These are phyloP conservation scores for Dendrolimus punctatus DNA, from an alignment of 1,140 invertebrate genomes.

Conservation along the genomic window DNA sequence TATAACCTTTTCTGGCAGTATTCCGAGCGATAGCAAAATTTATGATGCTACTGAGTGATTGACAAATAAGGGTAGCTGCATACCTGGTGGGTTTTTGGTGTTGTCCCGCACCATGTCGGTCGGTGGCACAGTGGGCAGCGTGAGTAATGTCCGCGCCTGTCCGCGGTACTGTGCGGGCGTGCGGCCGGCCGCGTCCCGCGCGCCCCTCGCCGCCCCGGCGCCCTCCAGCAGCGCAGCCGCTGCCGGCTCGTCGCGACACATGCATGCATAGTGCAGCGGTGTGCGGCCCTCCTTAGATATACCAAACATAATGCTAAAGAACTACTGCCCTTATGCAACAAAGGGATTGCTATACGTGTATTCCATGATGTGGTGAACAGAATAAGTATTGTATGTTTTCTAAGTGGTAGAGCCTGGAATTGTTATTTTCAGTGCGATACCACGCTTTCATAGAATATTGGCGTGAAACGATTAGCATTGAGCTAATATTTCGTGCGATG, in stretches of 20 bases:
- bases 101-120: slow-evolving; percentile 36
- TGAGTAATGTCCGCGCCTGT: slow-evolving; percentile 72
- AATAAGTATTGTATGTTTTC: no score
- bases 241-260: slow-evolving; percentile 75
- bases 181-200: slow-evolving; percentile 78
- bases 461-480: no score
- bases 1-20: no score
- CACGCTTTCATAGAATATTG: no score
- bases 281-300: slow-evolving; percentile 75
- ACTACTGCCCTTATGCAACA: no score
- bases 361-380: no score
- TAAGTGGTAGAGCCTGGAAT: no score
- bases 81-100: slow-evolving; percentile 34
- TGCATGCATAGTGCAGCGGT: slow-evolving; percentile 85
- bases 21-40: no score
- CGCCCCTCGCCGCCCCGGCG: slow-evolving; percentile 78
- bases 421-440: no score
- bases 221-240: slow-evolving; percentile 78
- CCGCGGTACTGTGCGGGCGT: slow-evolving; percentile 82
- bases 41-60: no score
- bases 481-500: no score
- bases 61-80: slow-evolving; percentile 10
- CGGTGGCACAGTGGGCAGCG: slow-evolving; percentile 68
- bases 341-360: no score
- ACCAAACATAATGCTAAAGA: background rate